Base-by-base conservation (phyloP, 2,113 vertebrate species). In the Urocitellus parryii region DNA sequence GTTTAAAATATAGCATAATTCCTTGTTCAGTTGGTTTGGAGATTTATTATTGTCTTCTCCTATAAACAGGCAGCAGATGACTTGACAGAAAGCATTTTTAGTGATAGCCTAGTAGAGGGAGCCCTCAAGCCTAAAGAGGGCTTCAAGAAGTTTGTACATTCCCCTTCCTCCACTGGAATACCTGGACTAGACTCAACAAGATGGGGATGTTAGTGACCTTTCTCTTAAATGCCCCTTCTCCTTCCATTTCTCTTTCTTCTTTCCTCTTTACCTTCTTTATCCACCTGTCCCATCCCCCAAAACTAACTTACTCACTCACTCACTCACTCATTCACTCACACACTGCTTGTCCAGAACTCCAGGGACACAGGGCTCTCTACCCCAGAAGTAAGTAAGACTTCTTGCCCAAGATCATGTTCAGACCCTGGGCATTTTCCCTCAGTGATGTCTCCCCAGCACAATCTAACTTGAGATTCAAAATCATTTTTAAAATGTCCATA, bases 1-100 rank as follows among this genome's bases (percentile, higher is more conserved):
- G 78, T 83, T 97, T 98, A 97, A 97, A 98, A 98, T 96, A 98
- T 24, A 92, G n/a, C 77, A 93, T 37, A 96, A 92, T 95, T 76
- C 10, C 27, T 63, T 90, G 96, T 97, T 67, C 39, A 85, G 16
- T 80, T 92, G n/a, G 34, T 85, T 98, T 96, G 91, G 77, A 96
- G 84, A 94, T 96, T 82, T 98, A 90, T 97, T 96, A 73, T 89
- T 95, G 90, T 80, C 70, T 93, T 96, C 45, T 90, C 48, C 76
- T 91, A 73, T 96, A 94, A 94, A 83, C 42, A 88, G 51, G 34
- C 39, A 67, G 48, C n/a, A 84, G 68, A n/a, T 81, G n/a, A 96
- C 74, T 95, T 86, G 63, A 98, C 39, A 80, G 63, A 97, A 95
- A 97, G 84, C 56, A 92, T 70, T 97, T 97, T 97, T 97, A 95